Base-by-base conservation (phyloP, 2,888 invertebrate species). In the Melitaea athalia region DNA sequence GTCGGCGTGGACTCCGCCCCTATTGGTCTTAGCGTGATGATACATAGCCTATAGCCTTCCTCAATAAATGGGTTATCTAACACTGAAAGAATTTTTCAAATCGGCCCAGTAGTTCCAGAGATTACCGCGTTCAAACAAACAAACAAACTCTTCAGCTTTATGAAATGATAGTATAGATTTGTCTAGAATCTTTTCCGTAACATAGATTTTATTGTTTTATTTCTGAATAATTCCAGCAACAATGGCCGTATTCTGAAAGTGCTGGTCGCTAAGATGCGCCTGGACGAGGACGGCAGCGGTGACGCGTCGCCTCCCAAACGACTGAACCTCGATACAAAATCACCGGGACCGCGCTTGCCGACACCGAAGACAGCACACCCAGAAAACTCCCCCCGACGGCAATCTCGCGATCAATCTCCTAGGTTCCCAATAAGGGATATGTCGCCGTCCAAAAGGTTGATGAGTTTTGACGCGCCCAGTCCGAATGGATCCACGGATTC, bases 401-500 rank as follows among this genome's bases (percentile, higher is more conserved):
- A n/a, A 38, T 55, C 70, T 2, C 1, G 17, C 12, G 70, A 64
- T 1, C 62, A 14, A 5, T 68, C 70, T 3, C 70, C 70, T 5
- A 59, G 31, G n/a, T 68, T 45, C 43, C 59, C n/a, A 5, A 15
- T 61, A 6, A 60, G 71, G 15, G 77, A 71, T 17, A 69, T 74
- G n/a, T 75, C 83, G 1, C 80, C 85, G 5, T 68, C 74, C 17
- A 76, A 75, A 45, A 52, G 72, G 17, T 64, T 76, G 55, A 68
- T 78, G 71, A 72, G 79, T 5, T 84, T 87, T 76, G 87, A 90
- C 78, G 88, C 90, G 52, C 92, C 92, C 69, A 91, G 90, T 73
- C 91, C 91, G 11, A 88, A 91, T 69, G 92, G 92, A 0, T 83
- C 90, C 42, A 92, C 92, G 0, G 86, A 87, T 68, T 75, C 86